Evolutionary conservation across 2,797 vertebrate genomes (phyloP).

Genomic region (Artibeus lituratus): DNA sequence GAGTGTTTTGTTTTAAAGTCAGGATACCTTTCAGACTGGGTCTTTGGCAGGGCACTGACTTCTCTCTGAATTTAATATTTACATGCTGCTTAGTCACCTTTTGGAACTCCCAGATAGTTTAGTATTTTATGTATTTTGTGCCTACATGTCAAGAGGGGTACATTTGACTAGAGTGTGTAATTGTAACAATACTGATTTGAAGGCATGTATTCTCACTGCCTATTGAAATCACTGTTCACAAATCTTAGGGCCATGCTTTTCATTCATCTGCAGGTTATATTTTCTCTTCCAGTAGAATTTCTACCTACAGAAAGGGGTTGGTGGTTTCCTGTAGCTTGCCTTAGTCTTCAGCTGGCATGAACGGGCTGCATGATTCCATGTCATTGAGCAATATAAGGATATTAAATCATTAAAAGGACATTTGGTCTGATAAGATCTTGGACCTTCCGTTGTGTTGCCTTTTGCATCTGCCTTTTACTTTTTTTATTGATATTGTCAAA

Average conservation of each 20-base stretch:
- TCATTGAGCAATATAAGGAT: neutral
- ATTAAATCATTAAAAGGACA: neutral
- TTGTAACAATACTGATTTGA: neutral
- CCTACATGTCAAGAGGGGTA: neutral
- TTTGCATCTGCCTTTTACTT: constrained; percentile 37
- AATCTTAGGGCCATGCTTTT: neutral
- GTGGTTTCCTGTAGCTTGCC: neutral
- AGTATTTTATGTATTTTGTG: neutral
- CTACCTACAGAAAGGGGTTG: neutral
- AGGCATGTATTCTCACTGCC: neutral
- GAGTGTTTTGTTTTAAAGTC: neutral
- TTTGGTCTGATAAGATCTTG: neutral
- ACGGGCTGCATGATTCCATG: neutral
- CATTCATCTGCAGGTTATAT: neutral
- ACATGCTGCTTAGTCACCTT: neutral
- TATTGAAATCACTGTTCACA: neutral
- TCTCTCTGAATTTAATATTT: neutral
- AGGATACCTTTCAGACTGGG: neutral
- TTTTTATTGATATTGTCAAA: neutral
- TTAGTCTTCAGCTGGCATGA: neutral
- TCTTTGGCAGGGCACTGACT: neutral
- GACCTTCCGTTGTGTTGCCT: neutral
- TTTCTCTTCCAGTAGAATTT: neutral
- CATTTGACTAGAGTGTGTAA: neutral
- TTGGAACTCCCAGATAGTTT: neutral